Percentiles rank a stretch among this genome's conserved stretches.
phyloP scores from a whole-genome alignment of 2,113 vertebrate genomes.

The Chelonoidis abingdonii region DNA sequence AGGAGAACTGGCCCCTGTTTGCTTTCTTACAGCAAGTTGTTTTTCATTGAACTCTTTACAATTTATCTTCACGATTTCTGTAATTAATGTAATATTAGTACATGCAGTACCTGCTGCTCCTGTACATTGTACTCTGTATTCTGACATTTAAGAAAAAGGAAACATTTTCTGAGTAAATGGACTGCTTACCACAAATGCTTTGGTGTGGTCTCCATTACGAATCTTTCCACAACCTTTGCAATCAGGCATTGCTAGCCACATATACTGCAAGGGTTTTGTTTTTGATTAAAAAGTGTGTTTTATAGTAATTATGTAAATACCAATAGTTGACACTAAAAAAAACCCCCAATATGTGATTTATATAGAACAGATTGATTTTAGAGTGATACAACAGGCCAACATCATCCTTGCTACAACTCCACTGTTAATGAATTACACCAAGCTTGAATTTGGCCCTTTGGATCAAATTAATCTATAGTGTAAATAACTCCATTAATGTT shows the following conservation, averaged over 20 bases:
- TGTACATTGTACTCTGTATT: neutral
- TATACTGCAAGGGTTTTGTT: neutral
- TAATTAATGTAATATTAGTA: neutral
- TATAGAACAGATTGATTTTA: neutral
- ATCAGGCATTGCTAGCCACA: fast-evolving
- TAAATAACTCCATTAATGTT: neutral
- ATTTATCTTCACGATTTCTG: neutral
- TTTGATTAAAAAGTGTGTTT: neutral
- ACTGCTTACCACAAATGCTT: neutral
- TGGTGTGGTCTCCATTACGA: neutral
- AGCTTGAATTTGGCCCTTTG: neutral
- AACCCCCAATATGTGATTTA: neutral
- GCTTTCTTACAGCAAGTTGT: neutral
- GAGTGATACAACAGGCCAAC: neutral
- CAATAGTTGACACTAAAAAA: neutral
- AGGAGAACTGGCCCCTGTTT: fast-evolving
- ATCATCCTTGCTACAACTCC: neutral
- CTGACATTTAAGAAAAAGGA: neutral
- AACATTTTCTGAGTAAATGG: neutral
- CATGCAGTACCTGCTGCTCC: fast-evolving
- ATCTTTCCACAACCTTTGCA: neutral
- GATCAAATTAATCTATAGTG: neutral
- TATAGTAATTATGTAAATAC: neutral
- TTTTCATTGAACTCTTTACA: neutral
- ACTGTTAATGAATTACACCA: neutral